Base-by-base conservation (phyloP, 1,140 invertebrate species). In the Lucilia cuprina region DNA sequence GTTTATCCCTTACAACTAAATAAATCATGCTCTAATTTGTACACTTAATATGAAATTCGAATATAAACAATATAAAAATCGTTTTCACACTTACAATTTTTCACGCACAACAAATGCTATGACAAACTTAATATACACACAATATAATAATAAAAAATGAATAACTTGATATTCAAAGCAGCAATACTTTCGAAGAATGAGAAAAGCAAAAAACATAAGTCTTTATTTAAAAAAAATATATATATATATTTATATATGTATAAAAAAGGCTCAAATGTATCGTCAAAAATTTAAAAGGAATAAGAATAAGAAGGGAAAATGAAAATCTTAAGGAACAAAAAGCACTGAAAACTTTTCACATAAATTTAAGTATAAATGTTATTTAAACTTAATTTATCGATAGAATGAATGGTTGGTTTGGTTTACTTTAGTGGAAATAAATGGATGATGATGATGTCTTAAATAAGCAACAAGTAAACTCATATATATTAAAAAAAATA, bases 371-470 rank as follows among this genome's bases (percentile, higher is more conserved):
- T 78, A 78, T 78, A 78, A 78, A 78, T 47, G 75, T 78, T 78
- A 78, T 78, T 78, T 78, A 78, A 78, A 78, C 75, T 78, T 78
- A 78, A 78, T 78, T 78, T 78, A 78, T 78, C 41, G 75, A 78
- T 78, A 78, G 35, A 78, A 41, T 41, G 75, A 78, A 78, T 78
- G 75, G 75, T 78, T 70, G 75, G 75, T 78, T 78, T 70, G 65
- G 65, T 60, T 60, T 60, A 14, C 14, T n/a, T 60, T n/a, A 14
- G 13, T 17, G 14, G 14, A n/a, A 60, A 60, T 60, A n/a, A 60
- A 70, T 70, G 65, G 65, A 70, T 70, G 65, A 70, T 70, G 75
- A 78, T 78, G 34, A 78, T 78, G 75, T 78, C 34, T 78, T n/a
- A 78, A 78, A 78, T 21, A 47, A 78, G 75, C 75, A 78, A 78